Conservation (phyloP, 2,888 invertebrate species). For the Taphrorychus bicolor region DNA sequence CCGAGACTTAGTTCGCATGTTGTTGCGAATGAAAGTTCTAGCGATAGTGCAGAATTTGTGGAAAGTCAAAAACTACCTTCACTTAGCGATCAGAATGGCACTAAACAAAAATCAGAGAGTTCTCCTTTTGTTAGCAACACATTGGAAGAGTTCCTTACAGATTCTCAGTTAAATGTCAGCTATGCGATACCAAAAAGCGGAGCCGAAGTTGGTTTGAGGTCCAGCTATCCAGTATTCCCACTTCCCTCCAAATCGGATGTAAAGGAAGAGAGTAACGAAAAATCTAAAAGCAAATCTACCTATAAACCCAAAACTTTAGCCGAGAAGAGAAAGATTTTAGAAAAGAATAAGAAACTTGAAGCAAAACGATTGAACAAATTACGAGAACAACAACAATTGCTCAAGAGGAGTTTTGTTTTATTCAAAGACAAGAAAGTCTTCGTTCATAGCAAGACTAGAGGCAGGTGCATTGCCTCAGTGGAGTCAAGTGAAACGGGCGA, state of each 20-base stretch:
- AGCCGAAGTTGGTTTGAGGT: conserved; percentile 51
- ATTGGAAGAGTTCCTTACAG: conserved; percentile 62
- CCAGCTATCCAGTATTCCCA: conserved; percentile 41
- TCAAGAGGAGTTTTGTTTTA: conserved; percentile 45
- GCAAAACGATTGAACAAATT: conserved; percentile 32
- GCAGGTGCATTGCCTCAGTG: conserved; percentile 43
- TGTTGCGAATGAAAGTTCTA: not conserved
- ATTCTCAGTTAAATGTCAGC: conserved; percentile 60
- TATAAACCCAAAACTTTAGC: conserved; percentile 63
- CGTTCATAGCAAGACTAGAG: conserved; percentile 38
- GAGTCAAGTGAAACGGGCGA: conserved; percentile 49
- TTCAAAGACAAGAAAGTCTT: conserved; percentile 47
- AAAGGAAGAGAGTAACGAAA: conserved; percentile 24
- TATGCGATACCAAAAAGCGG: conserved; percentile 56
- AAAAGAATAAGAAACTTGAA: conserved; percentile 44
- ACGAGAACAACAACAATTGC: conserved; percentile 19
- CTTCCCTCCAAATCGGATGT: conserved; percentile 24
- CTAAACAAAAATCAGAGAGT: not conserved
- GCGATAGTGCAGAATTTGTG: not conserved
- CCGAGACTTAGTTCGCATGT: not conserved
- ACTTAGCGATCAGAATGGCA: no score
- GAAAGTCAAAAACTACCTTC: no score
- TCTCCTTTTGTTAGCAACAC: conserved; percentile 59
- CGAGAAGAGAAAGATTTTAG: conserved; percentile 61
- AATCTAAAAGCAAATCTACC: conserved; percentile 14